phyloP scores from a whole-genome alignment of 2,888 invertebrate species.

The Mystacides longicornis region DNA sequence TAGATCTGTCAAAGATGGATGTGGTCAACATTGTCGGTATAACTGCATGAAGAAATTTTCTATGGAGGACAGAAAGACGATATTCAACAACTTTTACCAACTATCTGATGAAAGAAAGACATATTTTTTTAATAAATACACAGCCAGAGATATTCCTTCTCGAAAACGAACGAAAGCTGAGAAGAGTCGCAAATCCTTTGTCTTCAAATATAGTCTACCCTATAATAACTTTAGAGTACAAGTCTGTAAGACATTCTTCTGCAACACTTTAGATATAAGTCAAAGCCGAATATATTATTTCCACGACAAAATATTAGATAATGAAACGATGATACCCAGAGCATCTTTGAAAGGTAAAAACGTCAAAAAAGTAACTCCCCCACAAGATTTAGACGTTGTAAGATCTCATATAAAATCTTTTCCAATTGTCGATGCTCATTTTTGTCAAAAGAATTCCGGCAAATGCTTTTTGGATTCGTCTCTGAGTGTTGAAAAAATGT shows the following conservation, averaged over 20 bases:
- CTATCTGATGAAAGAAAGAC: neutral
- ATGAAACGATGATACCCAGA: neutral
- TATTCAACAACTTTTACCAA: neutral
- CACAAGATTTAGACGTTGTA: neutral
- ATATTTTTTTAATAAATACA: neutral
- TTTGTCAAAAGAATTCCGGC: neutral
- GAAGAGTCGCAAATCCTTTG: neutral
- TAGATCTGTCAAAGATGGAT: neutral
- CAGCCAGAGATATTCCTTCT: neutral
- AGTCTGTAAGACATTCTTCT: neutral
- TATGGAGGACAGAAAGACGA: neutral
- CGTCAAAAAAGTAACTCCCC: neutral
- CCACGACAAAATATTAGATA: neutral
- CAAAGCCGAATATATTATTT: neutral
- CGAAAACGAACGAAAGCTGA: neutral
- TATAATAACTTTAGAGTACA: neutral
- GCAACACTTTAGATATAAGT: neutral
- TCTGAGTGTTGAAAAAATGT: neutral
- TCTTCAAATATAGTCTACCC: neutral
- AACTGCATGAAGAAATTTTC: constrained; percentile 1
- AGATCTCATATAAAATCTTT: neutral
- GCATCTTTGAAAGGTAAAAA: neutral
- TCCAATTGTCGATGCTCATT: neutral
- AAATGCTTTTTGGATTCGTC: neutral
- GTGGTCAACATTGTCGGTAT: neutral